Evolutionary conservation across 2,113 vertebrate species (phyloP), one percentile per base, ranked within the genome.

Genomic region (Oxyruncus cristatus): DNA sequence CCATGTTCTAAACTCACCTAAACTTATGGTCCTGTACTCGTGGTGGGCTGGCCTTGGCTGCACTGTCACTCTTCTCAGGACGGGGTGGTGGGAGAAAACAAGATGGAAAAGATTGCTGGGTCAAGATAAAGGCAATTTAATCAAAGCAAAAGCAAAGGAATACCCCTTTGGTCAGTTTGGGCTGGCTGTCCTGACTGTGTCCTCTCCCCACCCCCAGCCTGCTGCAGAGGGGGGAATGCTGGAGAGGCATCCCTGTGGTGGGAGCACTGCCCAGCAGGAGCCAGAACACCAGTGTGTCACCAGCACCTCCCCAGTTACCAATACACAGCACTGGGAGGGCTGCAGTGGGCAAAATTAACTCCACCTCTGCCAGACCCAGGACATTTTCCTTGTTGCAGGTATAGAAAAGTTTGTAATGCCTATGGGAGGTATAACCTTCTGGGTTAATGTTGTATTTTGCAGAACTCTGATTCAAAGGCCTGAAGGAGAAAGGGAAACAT

Each of bases 171-270:
- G 35, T 56, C 47, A 62, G 35, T 17, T 74, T 37, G 53, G 28
- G 49, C 47, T 87, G 32, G 42, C 67, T 87, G 35, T 39, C 42
- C 32, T 56, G 39, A 10, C 9, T 59, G 44, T 68, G 62, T 14
- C 46, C 62, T 14, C 46, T 59, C 30, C 6, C 44, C 21, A 44
- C 5, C 27, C 39, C 39, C 41, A 16, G 30, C 27, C 35, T 61
- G 0, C 9, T 44, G 67, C n/a, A 30, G 17, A 6, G 49, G 30
- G 3, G 20, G 3, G 20, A 10, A 11, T 61, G 0, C 9, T 44
- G 67, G 37, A 30, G 17, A 5, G 3, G 15, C 6, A 56, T 21
- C 42, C 14, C 26, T 37, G 83, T 61, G 55, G 46, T 49, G 50
- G 39, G 14, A 58, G 35, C 49, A 19, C 35, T 52, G 24, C 37